Percentiles rank a stretch among this genome's conserved stretches.
These are phyloP conservation scores for Tenthredo mesomela DNA, from an alignment of 2,888 invertebrate genomes.

Conservation along the genomic window DNA sequence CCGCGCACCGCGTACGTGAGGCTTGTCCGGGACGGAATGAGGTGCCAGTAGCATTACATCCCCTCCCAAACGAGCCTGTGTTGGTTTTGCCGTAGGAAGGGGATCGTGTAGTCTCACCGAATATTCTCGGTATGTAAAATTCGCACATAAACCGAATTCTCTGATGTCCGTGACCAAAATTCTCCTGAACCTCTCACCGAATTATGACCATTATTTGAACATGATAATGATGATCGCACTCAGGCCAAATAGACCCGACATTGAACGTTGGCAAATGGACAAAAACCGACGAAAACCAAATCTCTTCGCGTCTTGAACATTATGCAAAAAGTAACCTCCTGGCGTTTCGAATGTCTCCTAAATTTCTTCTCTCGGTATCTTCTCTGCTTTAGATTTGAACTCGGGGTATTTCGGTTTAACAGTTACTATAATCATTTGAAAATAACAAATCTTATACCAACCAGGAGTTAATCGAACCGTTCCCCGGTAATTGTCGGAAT, in stretches of 20 bases:
- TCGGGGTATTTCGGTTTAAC: neutral
- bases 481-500: no score
- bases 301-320: neutral
- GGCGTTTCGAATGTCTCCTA: neutral
- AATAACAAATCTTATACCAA: neutral
- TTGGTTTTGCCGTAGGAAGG: no score
- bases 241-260: neutral
- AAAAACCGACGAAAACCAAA: neutral
- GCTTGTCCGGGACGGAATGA: no score
- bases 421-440: neutral
- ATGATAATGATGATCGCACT: neutral
- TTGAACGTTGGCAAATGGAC: neutral
- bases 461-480: neutral
- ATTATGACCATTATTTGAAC: neutral
- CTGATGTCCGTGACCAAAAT: neutral
- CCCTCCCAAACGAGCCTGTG: no score
- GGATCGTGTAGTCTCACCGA: no score
- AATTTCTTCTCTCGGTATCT: neutral
- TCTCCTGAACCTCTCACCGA: neutral
- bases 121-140: no score
- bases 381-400: neutral
- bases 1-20: no score
- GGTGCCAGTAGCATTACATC: no score
- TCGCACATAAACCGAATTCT: neutral
- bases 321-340: neutral